Base-by-base conservation (phyloP, 2,888 invertebrate species). In the Amiota communis region DNA sequence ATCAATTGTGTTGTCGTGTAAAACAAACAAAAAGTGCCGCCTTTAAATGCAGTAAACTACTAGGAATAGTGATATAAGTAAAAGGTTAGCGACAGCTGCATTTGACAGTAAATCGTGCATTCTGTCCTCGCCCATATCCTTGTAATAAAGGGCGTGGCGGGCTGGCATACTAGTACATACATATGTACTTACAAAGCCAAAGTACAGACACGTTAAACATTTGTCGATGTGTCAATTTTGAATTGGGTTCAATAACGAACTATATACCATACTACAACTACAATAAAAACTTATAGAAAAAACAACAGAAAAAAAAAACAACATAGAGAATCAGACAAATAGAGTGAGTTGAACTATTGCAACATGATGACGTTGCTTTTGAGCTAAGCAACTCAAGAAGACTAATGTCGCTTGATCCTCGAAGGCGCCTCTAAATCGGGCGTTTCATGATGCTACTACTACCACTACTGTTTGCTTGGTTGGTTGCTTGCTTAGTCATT, bases 91-190 rank as follows among this genome's bases (percentile, higher is more conserved):
- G 72, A 71, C 84, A 82, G 83, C 80, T 83, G 82, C 77, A 80
- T 75, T 78, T 82, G 85, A 80, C 84, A 83, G 80, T 69, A 73
- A 75, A 75, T 70, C 65, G 70, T 75, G 68, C 71, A 53, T 12
- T 12, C 59, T 47, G 10, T 47, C 13, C 49, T 63, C 9, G 48
- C 8, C 47, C 12, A 17, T 10, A 47, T 17, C 9, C 2, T 9
- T 15, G 0, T 13, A 46, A 53, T 3, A 1, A 47, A 51, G 67
- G n/a, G n/a, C n/a, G n/a, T n/a, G n/a, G n/a, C n/a, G n/a, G n/a
- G n/a, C n/a, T n/a, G n/a, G n/a, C n/a, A n/a, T n/a, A n/a, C n/a
- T n/a, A n/a, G n/a, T n/a, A n/a, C 15, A n/a, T 9, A 12, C 11
- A n/a, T n/a, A n/a, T n/a, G n/a, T 13, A 17, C 15, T 46, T 47